A percentile compares a stretch with the other conserved stretches of the same genome.
These are phyloP conservation scores for Tipula confusa DNA, from an alignment of 2,888 invertebrate genomes.

Conservation along the genomic window DNA sequence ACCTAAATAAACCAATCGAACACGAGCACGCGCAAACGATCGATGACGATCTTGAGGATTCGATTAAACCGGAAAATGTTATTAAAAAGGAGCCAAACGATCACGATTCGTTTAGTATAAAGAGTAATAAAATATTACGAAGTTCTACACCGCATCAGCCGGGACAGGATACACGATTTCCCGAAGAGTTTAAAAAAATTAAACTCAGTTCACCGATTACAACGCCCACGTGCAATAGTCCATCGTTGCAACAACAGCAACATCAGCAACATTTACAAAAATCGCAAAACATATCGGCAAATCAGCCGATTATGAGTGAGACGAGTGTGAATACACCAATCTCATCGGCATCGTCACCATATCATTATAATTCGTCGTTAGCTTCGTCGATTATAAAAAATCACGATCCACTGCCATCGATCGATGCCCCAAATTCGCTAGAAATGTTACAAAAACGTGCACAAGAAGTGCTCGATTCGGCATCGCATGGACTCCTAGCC, in stretches of 20 bases:
- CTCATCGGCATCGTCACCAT: not conserved
- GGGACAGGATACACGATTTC: not conserved
- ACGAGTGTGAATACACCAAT: not conserved
- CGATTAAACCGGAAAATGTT: not conserved
- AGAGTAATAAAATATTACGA: not conserved
- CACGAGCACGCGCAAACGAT: not conserved
- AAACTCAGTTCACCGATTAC: not conserved
- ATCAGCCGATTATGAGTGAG: not conserved
- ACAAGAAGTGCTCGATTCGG: slow-evolving; percentile 89
- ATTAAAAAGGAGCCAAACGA: not conserved
- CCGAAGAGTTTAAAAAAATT: slow-evolving; percentile 26
- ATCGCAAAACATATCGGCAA: not conserved
- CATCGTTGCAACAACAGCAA: not conserved
- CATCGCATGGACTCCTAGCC: slow-evolving; percentile 84
- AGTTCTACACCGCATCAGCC: not conserved
- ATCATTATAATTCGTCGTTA: slow-evolving; percentile 59
- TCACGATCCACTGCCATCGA: slow-evolving; percentile 71
- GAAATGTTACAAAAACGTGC: slow-evolving; percentile 90
- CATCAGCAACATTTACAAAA: not conserved
- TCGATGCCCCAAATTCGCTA: slow-evolving; percentile 79
- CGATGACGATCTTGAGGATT: not conserved
- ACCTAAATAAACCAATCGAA: not conserved
- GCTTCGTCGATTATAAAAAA: slow-evolving; percentile 82
- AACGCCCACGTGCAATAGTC: not conserved
- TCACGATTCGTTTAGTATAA: not conserved